These are phyloP conservation scores for Dermolepida albohirtum DNA, from an alignment of 2,888 invertebrate species.

Conservation along the genomic window DNA sequence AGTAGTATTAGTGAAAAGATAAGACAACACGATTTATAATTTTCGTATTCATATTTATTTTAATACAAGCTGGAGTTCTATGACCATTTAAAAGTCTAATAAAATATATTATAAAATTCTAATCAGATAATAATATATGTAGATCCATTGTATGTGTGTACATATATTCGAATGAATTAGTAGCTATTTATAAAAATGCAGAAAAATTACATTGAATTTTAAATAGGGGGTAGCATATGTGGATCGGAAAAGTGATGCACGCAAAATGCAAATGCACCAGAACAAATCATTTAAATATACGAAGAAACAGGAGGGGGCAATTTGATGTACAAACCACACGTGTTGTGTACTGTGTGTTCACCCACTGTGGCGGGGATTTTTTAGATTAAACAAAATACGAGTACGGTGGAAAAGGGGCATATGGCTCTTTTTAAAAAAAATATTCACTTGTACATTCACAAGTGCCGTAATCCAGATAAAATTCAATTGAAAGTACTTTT, in stretches of 20 bases:
- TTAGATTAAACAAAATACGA: slow-evolving; percentile 58
- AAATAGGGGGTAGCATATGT: slow-evolving; percentile 50
- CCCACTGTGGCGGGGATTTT: slow-evolving; percentile 55
- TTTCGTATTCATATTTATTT: no score
- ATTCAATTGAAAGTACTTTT: slow-evolving; percentile 15
- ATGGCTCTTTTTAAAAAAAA: slow-evolving; percentile 49
- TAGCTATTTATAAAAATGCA: neutral
- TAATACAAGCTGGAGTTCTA: no score
- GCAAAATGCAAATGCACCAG: slow-evolving; percentile 61
- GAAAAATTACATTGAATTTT: slow-evolving; percentile 9
- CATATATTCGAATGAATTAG: neutral
- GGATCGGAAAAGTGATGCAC: slow-evolving; percentile 49
- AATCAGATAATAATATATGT: no score
- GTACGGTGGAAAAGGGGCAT: slow-evolving; percentile 57
- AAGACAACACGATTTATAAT: no score
- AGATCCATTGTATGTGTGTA: neutral
- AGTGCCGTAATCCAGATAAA: slow-evolving; percentile 37
- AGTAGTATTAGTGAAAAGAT: no score
- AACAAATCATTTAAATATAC: slow-evolving; percentile 61
- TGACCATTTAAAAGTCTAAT: no score
- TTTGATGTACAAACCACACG: slow-evolving; percentile 42
- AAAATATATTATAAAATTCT: no score
- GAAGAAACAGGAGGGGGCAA: slow-evolving; percentile 57
- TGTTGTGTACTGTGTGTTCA: slow-evolving; percentile 43
- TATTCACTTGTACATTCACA: slow-evolving; percentile 23